Percentiles rank a stretch among this genome's conserved stretches.
Evolutionary conservation across 2,888 invertebrate genomes (phyloP).

Genomic region (Chydorus sphaericus): DNA sequence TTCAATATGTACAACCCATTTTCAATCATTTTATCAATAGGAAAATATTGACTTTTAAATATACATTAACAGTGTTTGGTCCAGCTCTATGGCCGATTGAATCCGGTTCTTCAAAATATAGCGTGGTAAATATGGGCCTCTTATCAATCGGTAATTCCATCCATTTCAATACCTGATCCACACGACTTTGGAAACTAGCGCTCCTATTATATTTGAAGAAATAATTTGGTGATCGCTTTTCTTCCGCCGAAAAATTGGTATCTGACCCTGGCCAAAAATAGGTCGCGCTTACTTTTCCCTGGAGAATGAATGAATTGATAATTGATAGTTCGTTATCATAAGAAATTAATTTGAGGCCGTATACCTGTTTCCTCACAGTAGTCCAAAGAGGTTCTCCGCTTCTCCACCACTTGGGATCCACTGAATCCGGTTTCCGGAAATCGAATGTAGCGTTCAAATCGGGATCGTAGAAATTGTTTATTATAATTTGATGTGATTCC

Average conservation of each 20-base stretch:
- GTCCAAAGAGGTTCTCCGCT: constrained; percentile 22
- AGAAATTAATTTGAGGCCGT: neutral
- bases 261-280: constrained; percentile 24
- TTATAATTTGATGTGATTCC: constrained; percentile 52
- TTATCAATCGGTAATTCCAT: constrained; percentile 20
- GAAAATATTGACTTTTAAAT: too few species aligned
- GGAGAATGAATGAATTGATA: neutral
- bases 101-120: constrained; percentile 26
- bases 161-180: constrained; percentile 23
- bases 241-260: constrained; percentile 21
- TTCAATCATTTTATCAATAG: too few species aligned
- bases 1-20: too few species aligned
- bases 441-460: constrained; percentile 16
- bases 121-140: constrained; percentile 21
- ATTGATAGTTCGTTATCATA: too few species aligned
- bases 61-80: constrained; percentile 20
- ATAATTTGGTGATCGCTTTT: constrained; percentile 22
- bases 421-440: constrained; percentile 17
- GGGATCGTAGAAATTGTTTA: constrained; percentile 43
- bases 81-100: constrained; percentile 22
- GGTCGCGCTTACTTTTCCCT: constrained; percentile 22
- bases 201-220: constrained; percentile 19
- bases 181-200: constrained; percentile 21
- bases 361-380: constrained; percentile 17
- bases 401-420: constrained; percentile 19